Percentiles rank a stretch among this genome's conserved stretches.
These are phyloP conservation scores for Wiebesia pumilae DNA, from an alignment of 1,140 invertebrate genomes.

Conservation along the genomic window DNA sequence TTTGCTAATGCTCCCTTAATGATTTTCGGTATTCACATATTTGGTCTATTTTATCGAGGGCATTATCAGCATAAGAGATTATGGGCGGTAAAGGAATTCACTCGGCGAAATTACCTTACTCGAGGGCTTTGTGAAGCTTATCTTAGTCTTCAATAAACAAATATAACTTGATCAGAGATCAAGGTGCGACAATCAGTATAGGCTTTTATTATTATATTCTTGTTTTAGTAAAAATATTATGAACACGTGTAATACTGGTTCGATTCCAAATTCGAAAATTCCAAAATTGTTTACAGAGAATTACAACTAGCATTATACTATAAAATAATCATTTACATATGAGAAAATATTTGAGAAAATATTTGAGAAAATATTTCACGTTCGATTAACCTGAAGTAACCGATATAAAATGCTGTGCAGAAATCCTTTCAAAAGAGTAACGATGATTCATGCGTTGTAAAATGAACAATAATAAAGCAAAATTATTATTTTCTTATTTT, in stretches of 20 bases:
- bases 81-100: not conserved
- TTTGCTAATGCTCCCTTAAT: not conserved
- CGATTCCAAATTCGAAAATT: not conserved
- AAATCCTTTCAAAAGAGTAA: not conserved
- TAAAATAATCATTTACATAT: too few relatives aligned
- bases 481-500: slow-evolving; percentile 1
- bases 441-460: too few relatives aligned
- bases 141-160: not conserved
- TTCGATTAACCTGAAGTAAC: not conserved
- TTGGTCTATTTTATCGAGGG: slow-evolving; percentile 22
- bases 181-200: too few relatives aligned
- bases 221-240: not conserved
- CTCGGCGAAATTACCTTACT: not conserved
- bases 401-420: not conserved
- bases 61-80: not conserved
- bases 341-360: too few relatives aligned
- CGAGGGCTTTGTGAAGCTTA: not conserved
- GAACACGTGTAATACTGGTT: not conserved
- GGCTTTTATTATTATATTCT: not conserved
- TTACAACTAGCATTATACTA: not conserved
- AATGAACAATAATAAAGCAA: not conserved
- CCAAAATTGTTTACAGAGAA: not conserved
- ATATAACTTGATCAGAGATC: not conserved
- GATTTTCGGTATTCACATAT: slow-evolving; percentile 2
- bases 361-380: not conserved